Percentiles rank a stretch among this genome's conserved stretches.
These are phyloP conservation scores for Eupeodes luniger DNA, from an alignment of 2,888 invertebrate genomes.

Conservation along the genomic window DNA sequence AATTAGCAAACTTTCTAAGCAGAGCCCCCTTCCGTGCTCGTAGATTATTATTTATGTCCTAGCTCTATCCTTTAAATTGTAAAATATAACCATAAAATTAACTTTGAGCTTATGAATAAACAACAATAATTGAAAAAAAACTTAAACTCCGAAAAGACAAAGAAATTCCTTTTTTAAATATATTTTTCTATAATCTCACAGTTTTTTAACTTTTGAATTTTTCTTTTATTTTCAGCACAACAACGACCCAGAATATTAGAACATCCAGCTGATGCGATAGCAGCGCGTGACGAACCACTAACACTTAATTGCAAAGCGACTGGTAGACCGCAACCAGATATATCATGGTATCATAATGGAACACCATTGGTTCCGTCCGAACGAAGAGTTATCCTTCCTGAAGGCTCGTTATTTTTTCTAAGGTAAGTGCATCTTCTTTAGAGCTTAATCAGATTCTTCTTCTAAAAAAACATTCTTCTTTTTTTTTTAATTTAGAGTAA, in stretches of 20 bases:
- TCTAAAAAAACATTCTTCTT: not conserved
- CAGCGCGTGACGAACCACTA: conserved; percentile 79
- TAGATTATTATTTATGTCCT: too few relatives aligned
- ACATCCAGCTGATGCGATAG: conserved; percentile 79
- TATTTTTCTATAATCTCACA: too few relatives aligned
- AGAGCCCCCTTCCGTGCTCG: too few relatives aligned
- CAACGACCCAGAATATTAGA: conserved; percentile 79
- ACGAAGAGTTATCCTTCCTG: conserved; percentile 78
- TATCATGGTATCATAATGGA: conserved; percentile 80
- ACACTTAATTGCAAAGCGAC: conserved; percentile 80
- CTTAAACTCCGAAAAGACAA: too few relatives aligned
- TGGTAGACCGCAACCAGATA: conserved; percentile 79
- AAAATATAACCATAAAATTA: too few relatives aligned
- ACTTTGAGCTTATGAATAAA: too few relatives aligned
- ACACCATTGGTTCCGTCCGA: conserved; percentile 79
- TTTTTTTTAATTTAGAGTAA: conserved; percentile 78
- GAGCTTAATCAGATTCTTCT: not conserved
- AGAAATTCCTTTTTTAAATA: too few relatives aligned
- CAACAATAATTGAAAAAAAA: too few relatives aligned
- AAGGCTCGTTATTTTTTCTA: conserved; percentile 79
- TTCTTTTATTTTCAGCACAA: conserved; percentile 76
- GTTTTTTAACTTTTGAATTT: not conserved
- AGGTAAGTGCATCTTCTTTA: conserved; percentile 69
- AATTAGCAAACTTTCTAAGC: too few relatives aligned
- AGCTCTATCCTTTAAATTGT: too few relatives aligned